A percentile compares a stretch with the other conserved stretches of the same genome.
These are phyloP conservation scores for Cettia cetti DNA, from an alignment of 2,113 vertebrate species.

Conservation along the genomic window DNA sequence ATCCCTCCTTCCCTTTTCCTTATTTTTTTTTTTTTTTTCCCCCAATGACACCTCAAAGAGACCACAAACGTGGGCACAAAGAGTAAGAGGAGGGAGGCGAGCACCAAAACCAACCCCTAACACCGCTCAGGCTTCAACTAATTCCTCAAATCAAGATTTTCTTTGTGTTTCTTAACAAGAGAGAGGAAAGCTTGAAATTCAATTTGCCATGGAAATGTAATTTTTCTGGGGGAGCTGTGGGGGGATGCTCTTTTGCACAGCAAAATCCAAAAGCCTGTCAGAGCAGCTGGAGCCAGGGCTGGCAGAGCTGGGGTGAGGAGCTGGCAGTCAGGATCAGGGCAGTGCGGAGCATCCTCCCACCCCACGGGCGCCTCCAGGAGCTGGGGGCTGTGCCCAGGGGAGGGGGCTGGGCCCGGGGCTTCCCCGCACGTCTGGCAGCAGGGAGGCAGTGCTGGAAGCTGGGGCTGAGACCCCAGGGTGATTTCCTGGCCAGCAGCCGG, in stretches of 20 bases:
- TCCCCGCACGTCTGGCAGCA: background rate
- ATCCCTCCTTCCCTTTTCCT: background rate
- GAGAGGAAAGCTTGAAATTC: background rate
- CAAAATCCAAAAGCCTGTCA: background rate
- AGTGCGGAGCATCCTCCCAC: background rate
- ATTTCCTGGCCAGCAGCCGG: background rate
- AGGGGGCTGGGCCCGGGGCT: background rate
- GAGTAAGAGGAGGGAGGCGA: background rate
- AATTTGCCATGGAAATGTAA: background rate
- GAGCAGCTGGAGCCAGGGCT: background rate
- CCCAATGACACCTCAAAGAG: background rate
- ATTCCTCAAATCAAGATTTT: background rate
- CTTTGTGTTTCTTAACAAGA: background rate
- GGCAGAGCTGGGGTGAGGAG: background rate
- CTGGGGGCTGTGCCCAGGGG: fast-evolving
- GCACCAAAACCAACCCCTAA: background rate
- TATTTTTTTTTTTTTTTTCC: background rate
- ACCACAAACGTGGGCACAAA: background rate
- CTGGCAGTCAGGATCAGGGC: fast-evolving
- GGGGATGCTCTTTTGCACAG: background rate
- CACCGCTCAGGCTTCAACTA: background rate
- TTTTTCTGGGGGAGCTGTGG: background rate
- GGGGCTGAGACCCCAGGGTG: fast-evolving
- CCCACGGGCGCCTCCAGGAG: fast-evolving
- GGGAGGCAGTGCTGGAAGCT: fast-evolving